Percentiles rank a stretch among this genome's conserved stretches.
Evolutionary conservation across 2,888 invertebrate species (phyloP).

Genomic region (Drosophila quinaria): DNA sequence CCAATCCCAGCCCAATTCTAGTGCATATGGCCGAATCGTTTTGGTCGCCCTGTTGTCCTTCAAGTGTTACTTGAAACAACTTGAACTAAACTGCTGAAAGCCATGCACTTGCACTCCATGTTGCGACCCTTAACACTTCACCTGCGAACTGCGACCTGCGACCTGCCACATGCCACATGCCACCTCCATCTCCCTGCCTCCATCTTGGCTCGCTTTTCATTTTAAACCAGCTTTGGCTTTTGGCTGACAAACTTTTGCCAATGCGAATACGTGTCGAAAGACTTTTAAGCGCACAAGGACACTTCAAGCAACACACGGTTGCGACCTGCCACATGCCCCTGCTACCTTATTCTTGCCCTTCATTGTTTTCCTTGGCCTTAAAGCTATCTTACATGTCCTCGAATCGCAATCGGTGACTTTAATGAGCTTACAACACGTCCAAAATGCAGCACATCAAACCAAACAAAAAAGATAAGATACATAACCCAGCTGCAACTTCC

Average conservation of each 20-base stretch:
- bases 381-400: constrained; percentile 62
- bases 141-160: constrained; percentile 9
- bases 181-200: background rate
- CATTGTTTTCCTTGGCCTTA: constrained; percentile 17
- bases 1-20: constrained; percentile 28
- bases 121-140: constrained; percentile 27
- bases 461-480: constrained; percentile 40
- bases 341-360: constrained; percentile 9
- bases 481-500: constrained; percentile 36
- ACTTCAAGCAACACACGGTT: constrained; percentile 55
- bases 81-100: constrained; percentile 74
- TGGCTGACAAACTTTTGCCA: constrained; percentile 69
- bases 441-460: constrained; percentile 20
- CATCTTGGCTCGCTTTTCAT: constrained; percentile 45
- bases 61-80: constrained; percentile 75
- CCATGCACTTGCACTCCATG: constrained; percentile 69
- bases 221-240: constrained; percentile 66
- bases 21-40: constrained; percentile 57
- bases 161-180: constrained; percentile 11
- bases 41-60: constrained; percentile 60
- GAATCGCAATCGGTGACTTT: constrained; percentile 58
- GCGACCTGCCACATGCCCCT: constrained; percentile 8
- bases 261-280: constrained; percentile 69
- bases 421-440: constrained; percentile 65
- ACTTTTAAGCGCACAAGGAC: constrained; percentile 76